Base-by-base conservation (phyloP, 2,113 vertebrate species). In the Papio anubis region DNA sequence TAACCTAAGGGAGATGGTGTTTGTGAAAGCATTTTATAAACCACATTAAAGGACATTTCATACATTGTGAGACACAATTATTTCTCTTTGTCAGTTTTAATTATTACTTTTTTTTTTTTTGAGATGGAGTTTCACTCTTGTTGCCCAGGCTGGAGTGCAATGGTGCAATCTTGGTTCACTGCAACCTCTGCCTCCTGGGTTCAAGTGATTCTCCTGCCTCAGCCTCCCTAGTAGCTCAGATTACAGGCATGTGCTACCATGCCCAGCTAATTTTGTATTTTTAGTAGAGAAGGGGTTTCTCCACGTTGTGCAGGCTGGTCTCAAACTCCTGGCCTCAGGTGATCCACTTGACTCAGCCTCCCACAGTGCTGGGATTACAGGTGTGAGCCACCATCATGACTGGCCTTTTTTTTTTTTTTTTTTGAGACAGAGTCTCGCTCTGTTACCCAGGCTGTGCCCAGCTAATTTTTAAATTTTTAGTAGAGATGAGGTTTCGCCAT, bases 11-110 rank as follows among this genome's bases (percentile, higher is more conserved):
- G n/a, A 76, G 13, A 75, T 23, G 32, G 48, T 52, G 35, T 61
- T 57, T 57, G 30, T 92, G 14, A 89, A 88, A 86, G 32, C 66
- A 97, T 97, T 92, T 97, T 86, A 89, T 32, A 92, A 94, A 75
- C 27, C 32, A 94, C 38, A 84, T 40, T 32, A 68, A 80, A 96
- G 32, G 13, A 48, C 12, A 21, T 90, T 78, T 80, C 43, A 86
- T 86, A 70, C 90, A 91, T 25, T 86, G 40, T 66, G 14, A 96
- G 52, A 80, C 90, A 8, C 1, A 81, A 76, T 70, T 40, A 92
- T 64, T 92, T 92, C 30, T 96, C n/a, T 32, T 68, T 79, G 13
- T 78, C 80, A 86, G 57, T 90, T 43, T 43, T 94, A 81, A 89
- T 92, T 68, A 90, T 8, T 89, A 90, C 30, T 94, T 89, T 76